phyloP scores from a whole-genome alignment of 2,888 invertebrate species.

The Anodontia alba region DNA sequence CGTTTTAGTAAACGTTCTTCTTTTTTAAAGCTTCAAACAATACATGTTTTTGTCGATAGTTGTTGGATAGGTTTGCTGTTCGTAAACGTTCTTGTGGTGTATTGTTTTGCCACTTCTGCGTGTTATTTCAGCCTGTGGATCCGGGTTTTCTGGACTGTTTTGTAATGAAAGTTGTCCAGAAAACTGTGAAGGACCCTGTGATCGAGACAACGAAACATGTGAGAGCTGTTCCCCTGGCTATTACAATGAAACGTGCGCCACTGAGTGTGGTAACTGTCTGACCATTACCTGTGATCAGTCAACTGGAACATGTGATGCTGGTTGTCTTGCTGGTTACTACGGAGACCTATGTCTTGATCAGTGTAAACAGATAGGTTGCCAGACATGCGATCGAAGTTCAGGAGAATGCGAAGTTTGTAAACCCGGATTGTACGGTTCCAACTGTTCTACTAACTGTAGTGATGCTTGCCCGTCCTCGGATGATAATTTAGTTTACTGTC shows the following conservation, averaged over 20 bases:
- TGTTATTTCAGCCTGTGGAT: conserved; percentile 29
- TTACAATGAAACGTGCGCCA: conserved; percentile 34
- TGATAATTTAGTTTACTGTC: conserved; percentile 30
- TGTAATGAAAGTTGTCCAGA: conserved; percentile 27
- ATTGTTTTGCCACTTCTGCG: not conserved
- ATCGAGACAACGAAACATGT: conserved; percentile 39
- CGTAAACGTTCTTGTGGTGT: too few relatives aligned
- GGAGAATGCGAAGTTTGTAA: conserved; percentile 42
- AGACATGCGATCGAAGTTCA: conserved; percentile 21
- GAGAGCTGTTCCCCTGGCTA: conserved; percentile 34
- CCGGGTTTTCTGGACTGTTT: conserved; percentile 19
- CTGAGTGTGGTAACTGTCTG: conserved; percentile 33
- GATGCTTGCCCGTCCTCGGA: conserved; percentile 24
- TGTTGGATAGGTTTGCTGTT: too few relatives aligned
- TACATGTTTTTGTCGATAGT: too few relatives aligned
- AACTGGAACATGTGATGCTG: conserved; percentile 35
- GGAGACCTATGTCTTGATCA: conserved; percentile 34
- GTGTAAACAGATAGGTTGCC: conserved; percentile 39
- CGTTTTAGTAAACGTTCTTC: too few relatives aligned
- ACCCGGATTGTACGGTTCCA: conserved; percentile 27
- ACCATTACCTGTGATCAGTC: conserved; percentile 31
- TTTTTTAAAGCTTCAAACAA: too few relatives aligned
- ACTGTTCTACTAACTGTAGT: conserved; percentile 41
- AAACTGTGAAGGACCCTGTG: conserved; percentile 32
- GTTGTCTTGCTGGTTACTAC: conserved; percentile 39